These are phyloP conservation scores for Calliopum simillimum DNA, from an alignment of 2,888 invertebrate genomes.

Conservation along the genomic window DNA sequence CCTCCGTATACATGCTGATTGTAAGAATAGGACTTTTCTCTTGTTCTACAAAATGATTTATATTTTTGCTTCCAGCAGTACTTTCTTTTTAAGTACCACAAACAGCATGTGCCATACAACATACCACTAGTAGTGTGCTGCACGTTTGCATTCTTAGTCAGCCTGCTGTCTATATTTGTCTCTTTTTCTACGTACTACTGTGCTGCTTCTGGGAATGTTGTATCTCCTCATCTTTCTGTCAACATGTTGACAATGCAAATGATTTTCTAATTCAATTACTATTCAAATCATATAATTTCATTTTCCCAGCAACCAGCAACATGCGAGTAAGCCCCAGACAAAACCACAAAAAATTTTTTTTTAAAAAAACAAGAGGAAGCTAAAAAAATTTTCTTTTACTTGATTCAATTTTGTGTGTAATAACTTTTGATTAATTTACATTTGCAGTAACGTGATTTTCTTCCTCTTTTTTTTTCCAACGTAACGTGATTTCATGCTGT, in stretches of 20 bases:
- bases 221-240: constrained; percentile 6
- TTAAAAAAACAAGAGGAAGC: constrained; percentile 9
- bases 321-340: background rate
- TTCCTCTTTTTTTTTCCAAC: background rate
- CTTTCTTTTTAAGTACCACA: background rate
- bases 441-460: constrained; percentile 31
- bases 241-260: constrained; percentile 46
- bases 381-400: constrained; percentile 22
- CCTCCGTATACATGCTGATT: background rate
- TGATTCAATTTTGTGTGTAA: constrained; percentile 29
- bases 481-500: constrained; percentile 23
- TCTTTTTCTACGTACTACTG: constrained; percentile 10
- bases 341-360: background rate
- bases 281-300: constrained; percentile 66
- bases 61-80: background rate
- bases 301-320: constrained; percentile 42
- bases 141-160: background rate
- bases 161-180: no score
- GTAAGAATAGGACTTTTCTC: background rate
- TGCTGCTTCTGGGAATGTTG: background rate
- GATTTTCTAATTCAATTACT: constrained; percentile 64
- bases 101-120: background rate
- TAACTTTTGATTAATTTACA: constrained; percentile 33
- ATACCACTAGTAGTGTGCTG: background rate
- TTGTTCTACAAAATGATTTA: background rate